A percentile compares a stretch with the other conserved stretches of the same genome.
phyloP scores from a whole-genome alignment of 2,113 vertebrate genomes.

The Oreochromis tanganicae region DNA sequence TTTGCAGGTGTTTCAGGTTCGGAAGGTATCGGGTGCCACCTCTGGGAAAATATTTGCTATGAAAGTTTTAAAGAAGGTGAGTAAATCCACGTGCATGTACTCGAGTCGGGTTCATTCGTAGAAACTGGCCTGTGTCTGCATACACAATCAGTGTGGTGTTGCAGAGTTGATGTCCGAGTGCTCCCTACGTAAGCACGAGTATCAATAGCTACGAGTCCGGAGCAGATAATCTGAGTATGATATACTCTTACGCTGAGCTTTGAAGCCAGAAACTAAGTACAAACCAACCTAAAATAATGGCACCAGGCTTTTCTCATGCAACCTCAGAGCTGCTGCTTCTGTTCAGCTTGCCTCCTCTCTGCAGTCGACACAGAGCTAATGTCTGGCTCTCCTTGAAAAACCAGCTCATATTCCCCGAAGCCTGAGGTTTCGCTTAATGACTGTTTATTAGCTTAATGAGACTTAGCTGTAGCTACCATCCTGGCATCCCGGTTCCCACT shows the following conservation, averaged over 20 bases:
- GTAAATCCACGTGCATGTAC: neutral
- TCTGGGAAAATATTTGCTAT: conserved; percentile 97
- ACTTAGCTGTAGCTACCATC: conserved; percentile 22
- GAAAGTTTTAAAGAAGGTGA: conserved; percentile 99
- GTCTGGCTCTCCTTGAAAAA: neutral
- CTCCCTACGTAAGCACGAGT: neutral
- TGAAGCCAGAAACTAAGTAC: neutral
- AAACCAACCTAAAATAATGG: conserved; percentile 14
- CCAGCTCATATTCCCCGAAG: conserved; percentile 31
- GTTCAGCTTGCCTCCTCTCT: conserved; percentile 13
- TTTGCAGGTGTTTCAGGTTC: conserved; percentile 92
- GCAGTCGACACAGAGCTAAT: neutral
- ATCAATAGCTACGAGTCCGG: neutral
- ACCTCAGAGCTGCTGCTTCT: neutral
- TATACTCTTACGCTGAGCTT: neutral
- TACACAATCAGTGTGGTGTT: neutral
- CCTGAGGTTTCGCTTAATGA: conserved; percentile 22
- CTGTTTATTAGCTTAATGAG: conserved; percentile 44
- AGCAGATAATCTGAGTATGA: neutral
- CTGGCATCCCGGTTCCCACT: neutral
- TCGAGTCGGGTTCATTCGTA: neutral
- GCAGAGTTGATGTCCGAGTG: neutral
- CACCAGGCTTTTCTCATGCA: conserved; percentile 6
- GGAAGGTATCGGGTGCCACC: conserved; percentile 89
- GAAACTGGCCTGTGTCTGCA: neutral